Conservation (phyloP, 2,797 vertebrate genomes). For the Lutjanus argentimaculatus region DNA sequence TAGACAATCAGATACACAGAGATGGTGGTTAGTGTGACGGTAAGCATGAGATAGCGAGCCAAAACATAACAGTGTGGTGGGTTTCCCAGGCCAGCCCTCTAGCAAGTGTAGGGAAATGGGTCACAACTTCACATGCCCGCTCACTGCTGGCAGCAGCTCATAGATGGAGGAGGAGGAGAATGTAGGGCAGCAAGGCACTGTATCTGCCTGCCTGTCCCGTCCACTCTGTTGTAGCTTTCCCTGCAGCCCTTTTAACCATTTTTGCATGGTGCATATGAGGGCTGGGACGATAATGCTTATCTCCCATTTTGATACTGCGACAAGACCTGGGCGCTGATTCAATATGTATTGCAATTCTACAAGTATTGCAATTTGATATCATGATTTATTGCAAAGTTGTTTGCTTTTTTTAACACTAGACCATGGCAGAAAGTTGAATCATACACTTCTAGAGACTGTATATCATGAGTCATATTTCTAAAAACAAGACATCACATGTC, state of each 20-base stretch:
- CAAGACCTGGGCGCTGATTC: too few relatives aligned
- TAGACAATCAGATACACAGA: neutral
- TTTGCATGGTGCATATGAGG: neutral
- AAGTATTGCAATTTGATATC: too few relatives aligned
- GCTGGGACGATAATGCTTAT: too few relatives aligned
- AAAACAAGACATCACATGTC: too few relatives aligned
- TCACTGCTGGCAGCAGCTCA: constrained; percentile 62
- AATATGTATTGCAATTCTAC: too few relatives aligned
- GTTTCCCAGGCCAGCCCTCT: constrained; percentile 64
- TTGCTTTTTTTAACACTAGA: too few relatives aligned
- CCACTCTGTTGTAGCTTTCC: neutral
- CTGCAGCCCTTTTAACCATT: constrained; percentile 14
- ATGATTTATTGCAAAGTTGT: too few relatives aligned
- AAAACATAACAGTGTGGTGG: constrained; percentile 51
- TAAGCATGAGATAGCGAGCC: constrained; percentile 30
- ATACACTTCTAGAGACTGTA: too few relatives aligned
- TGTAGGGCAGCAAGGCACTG: constrained; percentile 65
- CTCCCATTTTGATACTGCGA: too few relatives aligned
- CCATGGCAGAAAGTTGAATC: too few relatives aligned
- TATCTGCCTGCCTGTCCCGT: constrained; percentile 43
- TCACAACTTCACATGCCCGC: constrained; percentile 70
- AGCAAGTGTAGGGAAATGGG: constrained; percentile 75
- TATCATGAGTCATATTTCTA: too few relatives aligned
- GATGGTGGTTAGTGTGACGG: constrained; percentile 15
- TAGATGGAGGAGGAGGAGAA: constrained; percentile 53